Evolutionary conservation across 2,888 invertebrate species (phyloP), one percentile per base, ranked within the genome.

Genomic region (Aleiodes testaceus): DNA sequence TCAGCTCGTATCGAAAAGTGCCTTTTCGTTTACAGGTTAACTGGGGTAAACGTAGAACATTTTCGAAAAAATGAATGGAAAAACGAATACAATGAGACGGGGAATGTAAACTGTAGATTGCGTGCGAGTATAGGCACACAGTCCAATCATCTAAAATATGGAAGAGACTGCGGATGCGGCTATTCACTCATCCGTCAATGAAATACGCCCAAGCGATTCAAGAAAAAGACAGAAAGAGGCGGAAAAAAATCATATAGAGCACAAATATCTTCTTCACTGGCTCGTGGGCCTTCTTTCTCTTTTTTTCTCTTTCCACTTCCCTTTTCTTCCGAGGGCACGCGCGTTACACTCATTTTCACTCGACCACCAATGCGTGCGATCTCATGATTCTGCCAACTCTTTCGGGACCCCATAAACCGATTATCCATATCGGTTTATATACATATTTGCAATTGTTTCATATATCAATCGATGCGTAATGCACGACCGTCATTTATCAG

Each of bases 361-460:
- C 71, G 71, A 63, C 71, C 71, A 71, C 71, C 71, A 67, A 67
- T 67, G 71, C 71, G 71, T 71, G 71, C 71, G 71, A 71, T 67
- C 71, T 52, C 63, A 66, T 52, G 71, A 71, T 71, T 63, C 61
- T 63, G 63, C 67, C 71, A 66, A 67, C 63, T 71, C 71, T 63
- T 67, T 66, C 67, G 67, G 67, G 52, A 42, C 66, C 63, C 36
- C 71, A 55, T 45, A 63, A 63, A 71, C 67, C 71, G 71, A 71
- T 71, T 66, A 71, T 71, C 71, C 71, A 71, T 71, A 71, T 67
- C 71, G 71, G 71, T 71, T 71, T 71, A 36, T 42, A 66, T 66
- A 52, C 45, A 22, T n/a, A 26, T 68, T 52, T 26, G 42, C 49
- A 63, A 55, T n/a, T n/a, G n/a, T n/a, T n/a, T n/a, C n/a, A n/a